Base-by-base conservation (phyloP, 2,797 vertebrate genomes). In the Urocyon cinereoargenteus region DNA sequence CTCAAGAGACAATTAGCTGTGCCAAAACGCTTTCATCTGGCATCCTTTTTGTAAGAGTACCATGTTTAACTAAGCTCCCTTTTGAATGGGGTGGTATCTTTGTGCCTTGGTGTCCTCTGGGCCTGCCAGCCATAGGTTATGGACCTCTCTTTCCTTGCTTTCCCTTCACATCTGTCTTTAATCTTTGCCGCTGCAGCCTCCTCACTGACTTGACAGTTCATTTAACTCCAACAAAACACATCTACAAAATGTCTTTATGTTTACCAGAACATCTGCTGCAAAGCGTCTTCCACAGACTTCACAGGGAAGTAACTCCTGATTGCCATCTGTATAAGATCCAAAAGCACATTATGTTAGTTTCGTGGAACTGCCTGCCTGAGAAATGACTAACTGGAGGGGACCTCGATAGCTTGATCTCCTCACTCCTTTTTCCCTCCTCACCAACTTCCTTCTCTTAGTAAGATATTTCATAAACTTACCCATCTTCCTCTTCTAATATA, bases 181-280 rank as follows among this genome's bases (percentile, higher is more conserved):
- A 96, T 79, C n/a, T 92, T 97, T 96, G 88, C 95, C 51, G 83
- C 62, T 49, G 14, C 28, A 5, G 55, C 85, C 94, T 96, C 96
- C 94, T 96, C 78, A 62, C 86, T 94, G 90, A 90, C 89, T 93
- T 97, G 97, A 95, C 97, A 98, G 96, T 94, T 96, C 96, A 95
- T 97, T 97, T 97, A 93, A 90, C 88, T 96, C 91, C 94, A 97
- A 36, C 95, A 97, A 94, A 97, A 98, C 94, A 96, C 93, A 97
- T 97, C 97, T 97, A 98, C 95, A 96, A 86, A 97, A 97, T 28
- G 88, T 93, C 97, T 97, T 97, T 96, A 86, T 97, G 97, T 98
- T 98, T 98, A 98, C 98, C 98, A 98, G 97, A 98, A 95, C 98
- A 78, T 98, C 98, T 78, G 59, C 87, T 82, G 96, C 97, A 86